These are phyloP conservation scores for Zosterops hypoxanthus DNA, from an alignment of 2,113 vertebrate species.

Conservation along the genomic window DNA sequence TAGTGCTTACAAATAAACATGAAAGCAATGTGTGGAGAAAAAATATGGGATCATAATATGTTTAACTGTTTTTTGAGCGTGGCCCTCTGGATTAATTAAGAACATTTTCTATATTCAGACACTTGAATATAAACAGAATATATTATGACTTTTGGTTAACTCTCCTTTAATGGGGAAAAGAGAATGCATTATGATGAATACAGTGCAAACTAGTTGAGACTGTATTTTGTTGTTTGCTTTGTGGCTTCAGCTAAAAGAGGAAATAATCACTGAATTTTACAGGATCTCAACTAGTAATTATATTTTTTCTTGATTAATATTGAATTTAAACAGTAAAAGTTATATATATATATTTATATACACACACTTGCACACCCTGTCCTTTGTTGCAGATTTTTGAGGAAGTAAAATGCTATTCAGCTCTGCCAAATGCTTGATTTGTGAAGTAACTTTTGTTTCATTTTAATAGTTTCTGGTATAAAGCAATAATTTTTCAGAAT, in stretches of 20 bases:
- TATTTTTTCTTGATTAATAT: not conserved
- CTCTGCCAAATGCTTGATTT: not conserved
- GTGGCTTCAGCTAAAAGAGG: not conserved
- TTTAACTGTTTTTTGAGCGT: slow-evolving; percentile 59
- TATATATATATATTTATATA: not conserved
- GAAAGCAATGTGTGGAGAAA: slow-evolving; percentile 44
- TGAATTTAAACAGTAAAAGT: not conserved
- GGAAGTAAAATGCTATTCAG: not conserved
- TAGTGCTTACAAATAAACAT: slow-evolving; percentile 68
- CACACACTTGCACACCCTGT: rapidly evolving
- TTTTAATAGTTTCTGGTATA: not conserved
- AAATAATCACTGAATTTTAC: not conserved
- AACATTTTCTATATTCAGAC: slow-evolving; percentile 57
- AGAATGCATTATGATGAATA: slow-evolving; percentile 27
- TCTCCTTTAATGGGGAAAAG: slow-evolving; percentile 43
- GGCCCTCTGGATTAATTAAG: slow-evolving; percentile 61
- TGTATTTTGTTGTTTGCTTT: slow-evolving; percentile 7
- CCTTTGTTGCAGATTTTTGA: not conserved
- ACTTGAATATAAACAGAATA: slow-evolving; percentile 59
- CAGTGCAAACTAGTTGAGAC: slow-evolving; percentile 1
- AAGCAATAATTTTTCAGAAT: not conserved
- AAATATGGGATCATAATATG: slow-evolving; percentile 51
- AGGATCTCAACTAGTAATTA: not conserved
- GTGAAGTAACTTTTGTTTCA: not conserved
- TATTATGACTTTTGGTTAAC: slow-evolving; percentile 48